phyloP scores from a whole-genome alignment of 2,888 invertebrate genomes.

The Dromius quadrimaculatus region DNA sequence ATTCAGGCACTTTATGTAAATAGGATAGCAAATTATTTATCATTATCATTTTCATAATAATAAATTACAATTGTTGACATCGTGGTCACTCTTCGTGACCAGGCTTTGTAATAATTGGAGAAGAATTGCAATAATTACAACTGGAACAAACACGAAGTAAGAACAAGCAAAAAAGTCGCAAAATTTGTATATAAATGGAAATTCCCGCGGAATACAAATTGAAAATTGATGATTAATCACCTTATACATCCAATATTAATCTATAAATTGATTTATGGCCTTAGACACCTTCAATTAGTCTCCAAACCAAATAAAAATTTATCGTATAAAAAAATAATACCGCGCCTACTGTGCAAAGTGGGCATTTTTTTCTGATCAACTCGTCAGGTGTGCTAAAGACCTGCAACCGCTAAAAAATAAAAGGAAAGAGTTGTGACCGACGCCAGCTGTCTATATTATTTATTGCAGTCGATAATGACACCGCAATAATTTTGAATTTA shows the following conservation, averaged over 20 bases:
- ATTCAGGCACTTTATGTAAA: constrained; percentile 43
- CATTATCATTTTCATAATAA: constrained; percentile 47
- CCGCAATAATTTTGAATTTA: constrained; percentile 50
- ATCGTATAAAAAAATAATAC: constrained; percentile 1
- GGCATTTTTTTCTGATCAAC: constrained; percentile 18
- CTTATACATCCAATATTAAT: constrained; percentile 23
- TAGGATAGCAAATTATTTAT: constrained; percentile 39
- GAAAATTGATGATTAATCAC: constrained; percentile 27
- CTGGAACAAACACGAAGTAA: neutral
- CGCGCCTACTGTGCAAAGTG: constrained; percentile 15
- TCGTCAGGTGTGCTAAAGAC: constrained; percentile 40
- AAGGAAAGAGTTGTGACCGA: neutral
- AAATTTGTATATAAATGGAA: neutral
- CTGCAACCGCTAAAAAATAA: constrained; percentile 26
- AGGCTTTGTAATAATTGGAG: constrained; percentile 21
- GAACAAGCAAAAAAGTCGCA: neutral
- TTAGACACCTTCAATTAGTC: constrained; percentile 17
- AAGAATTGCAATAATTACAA: constrained; percentile 21
- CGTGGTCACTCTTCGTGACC: constrained; percentile 45
- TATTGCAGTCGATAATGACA: constrained; percentile 47
- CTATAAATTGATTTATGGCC: constrained; percentile 28
- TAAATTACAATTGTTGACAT: constrained; percentile 48
- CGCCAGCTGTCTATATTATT: constrained; percentile 50
- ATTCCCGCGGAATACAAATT: constrained; percentile 30
- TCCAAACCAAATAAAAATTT: constrained; percentile 16